Evolutionary conservation across 2,888 invertebrate genomes (phyloP).

Genomic region (Rhopalosiphum nymphaeae): DNA sequence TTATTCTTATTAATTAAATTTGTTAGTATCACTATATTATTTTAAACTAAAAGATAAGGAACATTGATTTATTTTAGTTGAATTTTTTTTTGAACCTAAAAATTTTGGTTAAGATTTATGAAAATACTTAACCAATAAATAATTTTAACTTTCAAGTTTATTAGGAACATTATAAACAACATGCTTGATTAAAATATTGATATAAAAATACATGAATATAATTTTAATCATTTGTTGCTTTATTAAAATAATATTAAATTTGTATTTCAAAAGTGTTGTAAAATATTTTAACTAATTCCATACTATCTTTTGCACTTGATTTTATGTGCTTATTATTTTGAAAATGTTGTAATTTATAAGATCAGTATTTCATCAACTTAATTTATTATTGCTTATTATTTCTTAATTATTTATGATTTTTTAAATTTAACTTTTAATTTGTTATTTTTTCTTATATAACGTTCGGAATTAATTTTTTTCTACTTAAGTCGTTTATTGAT

Average conservation of each 20-base stretch:
- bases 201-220: background rate
- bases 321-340: background rate
- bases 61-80: background rate
- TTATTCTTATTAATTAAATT: background rate
- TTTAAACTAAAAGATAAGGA: background rate
- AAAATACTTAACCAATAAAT: background rate
- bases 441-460: background rate
- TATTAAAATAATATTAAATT: background rate
- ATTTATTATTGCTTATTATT: background rate
- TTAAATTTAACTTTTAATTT: background rate
- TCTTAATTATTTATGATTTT: background rate
- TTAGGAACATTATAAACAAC: background rate
- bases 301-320: background rate
- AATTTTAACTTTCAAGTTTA: background rate
- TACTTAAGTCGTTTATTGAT: slow-evolving; percentile 8
- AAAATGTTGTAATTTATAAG: background rate
- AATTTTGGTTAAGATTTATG: background rate
- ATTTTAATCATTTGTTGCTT: background rate
- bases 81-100: background rate
- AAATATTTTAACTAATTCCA: background rate
- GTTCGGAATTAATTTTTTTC: background rate
- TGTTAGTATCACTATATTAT: background rate
- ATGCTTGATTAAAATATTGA: background rate
- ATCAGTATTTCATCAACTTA: background rate
- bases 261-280: background rate